A percentile compares a stretch with the other conserved stretches of the same genome.
These are phyloP conservation scores for Antigone vipio DNA, from an alignment of 2,113 vertebrate species.

Conservation along the genomic window DNA sequence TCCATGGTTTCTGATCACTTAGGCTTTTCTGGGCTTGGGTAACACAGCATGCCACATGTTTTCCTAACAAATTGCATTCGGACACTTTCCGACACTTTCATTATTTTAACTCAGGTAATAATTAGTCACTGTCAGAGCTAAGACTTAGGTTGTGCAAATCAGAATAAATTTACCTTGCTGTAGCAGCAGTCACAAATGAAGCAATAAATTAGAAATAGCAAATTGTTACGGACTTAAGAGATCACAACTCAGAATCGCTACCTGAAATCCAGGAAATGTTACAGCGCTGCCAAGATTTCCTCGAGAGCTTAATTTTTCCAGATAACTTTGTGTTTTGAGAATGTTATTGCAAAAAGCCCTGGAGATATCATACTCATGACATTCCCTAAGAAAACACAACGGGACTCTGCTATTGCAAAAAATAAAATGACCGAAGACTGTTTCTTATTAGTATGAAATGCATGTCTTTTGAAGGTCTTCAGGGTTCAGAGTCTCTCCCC, in stretches of 20 bases:
- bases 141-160: constrained; percentile 86
- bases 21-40: constrained; percentile 76
- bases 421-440: neutral
- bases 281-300: constrained; percentile 65
- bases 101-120: constrained; percentile 91
- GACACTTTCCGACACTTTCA: constrained; percentile 89
- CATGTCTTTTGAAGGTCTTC: constrained; percentile 67
- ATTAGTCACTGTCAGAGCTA: constrained; percentile 88
- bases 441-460: constrained; percentile 55
- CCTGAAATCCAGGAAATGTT: constrained; percentile 74
- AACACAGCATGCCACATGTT: constrained; percentile 85
- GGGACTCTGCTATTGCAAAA: neutral
- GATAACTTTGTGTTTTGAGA: constrained; percentile 32
- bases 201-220: constrained; percentile 90
- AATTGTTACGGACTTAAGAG: constrained; percentile 82
- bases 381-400: neutral
- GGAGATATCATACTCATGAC: neutral
- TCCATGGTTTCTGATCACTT: constrained; percentile 82
- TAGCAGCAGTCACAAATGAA: constrained; percentile 87
- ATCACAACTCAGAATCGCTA: constrained; percentile 78
- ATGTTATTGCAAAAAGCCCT: constrained; percentile 40
- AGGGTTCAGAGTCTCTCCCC: constrained; percentile 57
- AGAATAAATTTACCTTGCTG: constrained; percentile 87
- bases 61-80: constrained; percentile 89
- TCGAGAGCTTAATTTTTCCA: constrained; percentile 74